Conservation (phyloP, 2,113 vertebrate species). For the Chloroceryle aenea region DNA sequence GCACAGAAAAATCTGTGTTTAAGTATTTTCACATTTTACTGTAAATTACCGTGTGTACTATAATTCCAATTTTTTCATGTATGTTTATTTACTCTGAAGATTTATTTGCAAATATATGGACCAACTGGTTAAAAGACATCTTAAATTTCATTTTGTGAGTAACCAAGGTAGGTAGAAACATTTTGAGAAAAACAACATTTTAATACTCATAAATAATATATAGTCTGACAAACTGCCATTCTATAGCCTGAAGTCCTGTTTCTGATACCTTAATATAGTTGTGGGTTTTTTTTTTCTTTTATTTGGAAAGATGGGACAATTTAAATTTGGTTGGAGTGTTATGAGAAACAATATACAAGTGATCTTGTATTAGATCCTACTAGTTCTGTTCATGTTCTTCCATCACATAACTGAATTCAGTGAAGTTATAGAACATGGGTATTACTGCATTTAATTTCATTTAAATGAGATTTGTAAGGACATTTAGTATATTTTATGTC, state of each 20-base stretch:
- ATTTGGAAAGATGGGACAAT: neutral
- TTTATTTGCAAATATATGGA: neutral
- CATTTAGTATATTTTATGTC: neutral
- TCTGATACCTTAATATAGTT: neutral
- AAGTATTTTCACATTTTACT: constrained; percentile 23
- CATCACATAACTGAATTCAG: neutral
- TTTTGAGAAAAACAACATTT: neutral
- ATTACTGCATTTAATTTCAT: neutral
- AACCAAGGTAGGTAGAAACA: neutral
- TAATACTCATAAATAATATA: neutral
- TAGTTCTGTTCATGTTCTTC: neutral
- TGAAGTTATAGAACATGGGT: neutral
- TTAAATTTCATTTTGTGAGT: neutral
- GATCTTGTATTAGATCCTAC: neutral
- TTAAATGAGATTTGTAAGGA: neutral
- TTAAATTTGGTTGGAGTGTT: neutral
- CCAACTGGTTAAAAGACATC: neutral
- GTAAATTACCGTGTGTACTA: neutral
- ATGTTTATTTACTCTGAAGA: neutral
- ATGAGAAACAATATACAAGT: neutral
- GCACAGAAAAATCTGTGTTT: neutral
- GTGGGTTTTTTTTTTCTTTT: neutral
- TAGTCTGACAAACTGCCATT: neutral
- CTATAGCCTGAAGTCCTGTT: neutral
- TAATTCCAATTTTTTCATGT: neutral